Percentiles rank a stretch among this genome's conserved stretches.
These are phyloP conservation scores for Leptodirus hochenwartii DNA, from an alignment of 2,888 invertebrate species.

Conservation along the genomic window DNA sequence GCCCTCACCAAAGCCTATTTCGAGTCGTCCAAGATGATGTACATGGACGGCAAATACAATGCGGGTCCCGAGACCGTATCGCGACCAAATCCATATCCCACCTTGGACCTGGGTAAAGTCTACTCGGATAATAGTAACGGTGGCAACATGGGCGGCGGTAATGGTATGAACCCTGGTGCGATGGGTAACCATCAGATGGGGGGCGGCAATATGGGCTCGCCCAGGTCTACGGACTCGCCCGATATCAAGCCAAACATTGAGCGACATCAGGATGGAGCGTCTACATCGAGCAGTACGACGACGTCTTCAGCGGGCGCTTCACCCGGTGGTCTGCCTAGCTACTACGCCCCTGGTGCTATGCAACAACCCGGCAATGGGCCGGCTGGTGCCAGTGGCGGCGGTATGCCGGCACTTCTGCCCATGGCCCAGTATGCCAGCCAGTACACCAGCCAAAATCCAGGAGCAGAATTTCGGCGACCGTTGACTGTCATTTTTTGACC, in stretches of 20 bases:
- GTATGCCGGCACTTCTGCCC: slow-evolving; percentile 21
- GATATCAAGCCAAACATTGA: slow-evolving; percentile 24
- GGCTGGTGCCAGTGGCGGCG: slow-evolving; percentile 23
- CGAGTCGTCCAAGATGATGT: slow-evolving; percentile 49
- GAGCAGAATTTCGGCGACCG: slow-evolving; percentile 54
- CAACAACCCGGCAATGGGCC: slow-evolving; percentile 27
- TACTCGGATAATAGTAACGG: slow-evolving; percentile 33
- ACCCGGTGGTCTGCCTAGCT: slow-evolving; percentile 35
- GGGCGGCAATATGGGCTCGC: slow-evolving; percentile 15
- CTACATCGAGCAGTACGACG: slow-evolving; percentile 33
- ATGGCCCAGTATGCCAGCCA: slow-evolving; percentile 47
- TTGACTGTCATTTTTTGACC: slow-evolving; percentile 70
- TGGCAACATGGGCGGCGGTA: slow-evolving; percentile 14
- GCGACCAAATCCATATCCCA: slow-evolving; percentile 7
- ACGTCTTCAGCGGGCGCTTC: slow-evolving; percentile 46
- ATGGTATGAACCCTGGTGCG: too few relatives aligned
- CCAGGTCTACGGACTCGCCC: slow-evolving; percentile 37
- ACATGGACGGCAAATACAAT: slow-evolving; percentile 40
- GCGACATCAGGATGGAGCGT: slow-evolving; percentile 28
- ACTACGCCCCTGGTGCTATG: too few relatives aligned
- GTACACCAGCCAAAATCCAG: slow-evolving; percentile 34
- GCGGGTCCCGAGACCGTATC: slow-evolving; percentile 27
- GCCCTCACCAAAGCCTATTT: slow-evolving; percentile 56
- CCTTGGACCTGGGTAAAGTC: slow-evolving; percentile 47
- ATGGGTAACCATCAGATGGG: too few relatives aligned